Base-by-base conservation (phyloP, 2,888 invertebrate species). In the Drosophila paucipuncta region DNA sequence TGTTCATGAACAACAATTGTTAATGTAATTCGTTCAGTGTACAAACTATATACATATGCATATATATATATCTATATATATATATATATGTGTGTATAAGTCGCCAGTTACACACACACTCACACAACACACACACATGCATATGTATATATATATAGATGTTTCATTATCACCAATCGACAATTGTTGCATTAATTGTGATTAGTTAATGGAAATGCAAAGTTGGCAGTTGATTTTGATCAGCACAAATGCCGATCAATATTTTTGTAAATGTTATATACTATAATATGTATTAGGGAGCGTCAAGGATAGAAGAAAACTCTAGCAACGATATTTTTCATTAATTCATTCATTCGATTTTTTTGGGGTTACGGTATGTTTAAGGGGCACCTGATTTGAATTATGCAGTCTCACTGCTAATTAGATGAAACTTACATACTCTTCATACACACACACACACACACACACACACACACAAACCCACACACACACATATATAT, bases 251-350 rank as follows among this genome's bases (percentile, higher is more conserved):
- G 54, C 60, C 60, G 60, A 30, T 76, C 47, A 49, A 62, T 76
- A 68, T 73, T 64, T 78, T 67, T 71, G 58, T 76, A 78, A 80
- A 76, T 80, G 62, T 77, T 59, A 31, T 60, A 60, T 65, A 39
- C 57, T 41, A 49, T 65, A 18, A 58, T 35, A 35, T 35, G 25
- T 28, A 35, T 37, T 49, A 53, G 50, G 61, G 13, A 54, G 54
- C 37, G 22, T 25, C 25, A 43, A 43, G 25, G 41, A 55, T 57
- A 28, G 39, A 16, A 68, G n/a, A 65, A 39, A 65, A 43, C 41
- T 61, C 33, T 54, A 69, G 52, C 43, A 70, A 61, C 57, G 68
- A 64, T 65, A 73, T 68, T 43, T 64, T 54, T 58, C 22, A 31
- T 52, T n/a, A n/a, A 50, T 35, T 50, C 41, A 52, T 25, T 68